Percentiles rank a stretch among this genome's conserved stretches.
phyloP scores from a whole-genome alignment of 1,140 invertebrate species.

The Drosophila parabipectinata region DNA sequence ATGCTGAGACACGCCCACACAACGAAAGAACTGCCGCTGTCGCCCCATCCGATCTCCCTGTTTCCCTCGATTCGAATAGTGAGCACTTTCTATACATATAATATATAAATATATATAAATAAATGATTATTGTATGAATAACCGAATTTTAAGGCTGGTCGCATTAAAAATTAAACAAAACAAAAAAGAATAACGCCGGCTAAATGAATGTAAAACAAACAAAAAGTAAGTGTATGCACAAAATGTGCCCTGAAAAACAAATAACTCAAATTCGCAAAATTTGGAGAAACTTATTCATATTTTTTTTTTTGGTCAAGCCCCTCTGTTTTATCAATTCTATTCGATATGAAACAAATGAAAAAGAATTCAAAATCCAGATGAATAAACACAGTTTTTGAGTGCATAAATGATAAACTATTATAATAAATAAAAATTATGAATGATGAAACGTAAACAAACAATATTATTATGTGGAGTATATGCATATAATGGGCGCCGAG shows the following conservation, averaged over 20 bases:
- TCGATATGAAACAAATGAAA: constrained; percentile 32
- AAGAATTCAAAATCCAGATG: constrained; percentile 1
- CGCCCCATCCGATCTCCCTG: constrained; percentile 2
- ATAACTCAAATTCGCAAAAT: constrained; percentile 24
- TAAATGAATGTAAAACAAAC: constrained; percentile 5
- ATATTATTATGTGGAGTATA: constrained; percentile 49
- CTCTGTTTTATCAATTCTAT: constrained; percentile 54
- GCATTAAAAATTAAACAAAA: constrained; percentile 22
- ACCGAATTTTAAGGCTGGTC: constrained; percentile 67
- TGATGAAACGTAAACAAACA: constrained; percentile 27
- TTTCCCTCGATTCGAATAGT: constrained; percentile 15
- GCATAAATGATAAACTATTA: constrained; percentile 39
- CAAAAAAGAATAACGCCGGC: constrained; percentile 2
- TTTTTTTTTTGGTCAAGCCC: constrained; percentile 13
- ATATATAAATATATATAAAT: constrained; percentile 19
- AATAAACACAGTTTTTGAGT: constrained; percentile 26
- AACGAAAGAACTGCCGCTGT: constrained; percentile 15
- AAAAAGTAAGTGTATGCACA: constrained; percentile 31
- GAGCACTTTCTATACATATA: constrained; percentile 48
- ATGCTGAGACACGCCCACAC: constrained; percentile 2
- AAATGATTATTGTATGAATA: constrained; percentile 53
- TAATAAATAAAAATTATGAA: constrained; percentile 38
- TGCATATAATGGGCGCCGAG: constrained; percentile 34
- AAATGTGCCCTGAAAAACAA: constrained; percentile 31
- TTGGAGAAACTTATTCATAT: constrained; percentile 31